Conservation (phyloP, 2,797 vertebrate genomes). For the Clarias pachynema region DNA sequence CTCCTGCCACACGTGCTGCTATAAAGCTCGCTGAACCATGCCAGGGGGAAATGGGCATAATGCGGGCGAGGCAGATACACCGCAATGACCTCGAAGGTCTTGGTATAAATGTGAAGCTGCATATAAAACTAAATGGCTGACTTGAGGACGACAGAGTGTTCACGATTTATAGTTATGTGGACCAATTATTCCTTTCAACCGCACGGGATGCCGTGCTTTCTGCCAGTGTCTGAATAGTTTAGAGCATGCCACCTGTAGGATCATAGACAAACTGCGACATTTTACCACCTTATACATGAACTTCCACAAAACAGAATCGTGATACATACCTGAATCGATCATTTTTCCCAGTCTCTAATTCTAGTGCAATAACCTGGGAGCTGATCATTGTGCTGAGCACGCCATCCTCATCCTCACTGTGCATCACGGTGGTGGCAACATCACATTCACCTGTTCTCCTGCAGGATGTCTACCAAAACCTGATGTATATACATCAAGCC, state of each 20-base stretch:
- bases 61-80: neutral
- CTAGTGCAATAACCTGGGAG: neutral
- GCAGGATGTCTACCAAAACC: neutral
- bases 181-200: no score
- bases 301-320: no score
- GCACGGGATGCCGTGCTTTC: no score
- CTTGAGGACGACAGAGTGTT: neutral
- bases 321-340: no score
- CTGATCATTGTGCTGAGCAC: neutral
- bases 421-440: neutral
- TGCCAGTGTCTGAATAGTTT: no score
- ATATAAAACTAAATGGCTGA: constrained; percentile 12
- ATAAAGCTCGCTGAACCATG: neutral
- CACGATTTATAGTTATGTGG: neutral
- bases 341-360: no score
- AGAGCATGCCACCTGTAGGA: no score
- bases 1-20: no score
- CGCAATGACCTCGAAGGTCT: neutral
- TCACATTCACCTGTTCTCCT: neutral
- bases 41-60: neutral
- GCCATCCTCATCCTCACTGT: neutral
- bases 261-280: no score
- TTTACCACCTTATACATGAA: no score
- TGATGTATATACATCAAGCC: neutral
- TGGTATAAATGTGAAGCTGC: constrained; percentile 10